phyloP scores from a whole-genome alignment of 2,113 vertebrate species.

The Prunella fulvescens region DNA sequence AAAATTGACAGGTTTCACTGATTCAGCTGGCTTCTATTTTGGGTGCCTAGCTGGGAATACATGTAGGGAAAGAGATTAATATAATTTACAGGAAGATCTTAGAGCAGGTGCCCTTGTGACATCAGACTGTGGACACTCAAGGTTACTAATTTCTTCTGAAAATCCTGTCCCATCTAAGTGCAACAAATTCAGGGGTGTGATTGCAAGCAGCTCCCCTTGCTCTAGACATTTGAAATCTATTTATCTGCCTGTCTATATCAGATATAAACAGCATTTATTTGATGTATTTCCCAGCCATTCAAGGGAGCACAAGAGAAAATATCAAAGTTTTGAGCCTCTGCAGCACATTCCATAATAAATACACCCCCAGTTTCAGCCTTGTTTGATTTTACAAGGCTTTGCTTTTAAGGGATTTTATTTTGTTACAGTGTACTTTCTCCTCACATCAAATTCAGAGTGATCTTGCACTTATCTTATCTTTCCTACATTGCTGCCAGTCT shows the following conservation, averaged over 20 bases:
- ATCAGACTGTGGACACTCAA: background rate
- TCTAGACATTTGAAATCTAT: background rate
- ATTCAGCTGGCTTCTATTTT: background rate
- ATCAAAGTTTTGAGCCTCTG: background rate
- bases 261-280: background rate
- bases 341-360: background rate
- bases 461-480: background rate
- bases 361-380: background rate
- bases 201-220: background rate
- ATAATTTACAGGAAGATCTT: background rate
- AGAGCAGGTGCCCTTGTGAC: background rate
- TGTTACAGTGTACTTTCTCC: background rate
- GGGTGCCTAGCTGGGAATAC: background rate
- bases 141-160: background rate
- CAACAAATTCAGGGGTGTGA: background rate
- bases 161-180: background rate
- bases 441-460: background rate
- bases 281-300: background rate
- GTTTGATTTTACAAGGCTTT: background rate
- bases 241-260: background rate
- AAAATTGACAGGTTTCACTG: background rate
- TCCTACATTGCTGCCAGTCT: background rate
- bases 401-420: background rate
- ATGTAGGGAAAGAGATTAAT: background rate
- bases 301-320: background rate